These are phyloP conservation scores for Leucoraja erinaceus DNA, from an alignment of 2,113 vertebrate species.

Conservation along the genomic window DNA sequence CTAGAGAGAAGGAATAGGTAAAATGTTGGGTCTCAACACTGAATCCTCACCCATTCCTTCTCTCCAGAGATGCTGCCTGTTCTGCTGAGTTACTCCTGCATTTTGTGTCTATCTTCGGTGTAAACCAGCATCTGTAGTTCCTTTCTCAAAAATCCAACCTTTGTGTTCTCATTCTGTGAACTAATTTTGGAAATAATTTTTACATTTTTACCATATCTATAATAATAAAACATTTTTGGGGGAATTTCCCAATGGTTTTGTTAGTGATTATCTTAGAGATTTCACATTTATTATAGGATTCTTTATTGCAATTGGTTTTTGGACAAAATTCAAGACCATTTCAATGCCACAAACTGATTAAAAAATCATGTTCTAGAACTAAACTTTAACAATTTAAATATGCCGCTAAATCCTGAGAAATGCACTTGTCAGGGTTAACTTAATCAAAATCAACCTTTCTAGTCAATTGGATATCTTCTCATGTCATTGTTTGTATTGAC, in stretches of 20 bases:
- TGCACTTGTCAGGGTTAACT: not conserved
- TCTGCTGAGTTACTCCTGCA: no score
- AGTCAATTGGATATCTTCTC: not conserved
- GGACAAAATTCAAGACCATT: not conserved
- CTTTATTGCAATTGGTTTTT: not conserved
- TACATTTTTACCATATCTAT: not conserved
- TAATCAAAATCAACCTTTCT: not conserved
- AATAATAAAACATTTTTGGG: not conserved
- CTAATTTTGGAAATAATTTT: not conserved
- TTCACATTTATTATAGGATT: not conserved
- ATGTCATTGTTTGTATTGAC: not conserved
- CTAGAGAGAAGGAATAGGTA: no score
- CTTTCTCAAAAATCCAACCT: no score
- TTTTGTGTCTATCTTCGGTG: no score
- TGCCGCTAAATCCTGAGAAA: not conserved
- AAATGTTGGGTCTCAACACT: no score
- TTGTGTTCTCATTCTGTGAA: no score
- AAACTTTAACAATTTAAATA: not conserved
- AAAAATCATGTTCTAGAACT: not conserved
- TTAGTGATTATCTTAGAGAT: not conserved
- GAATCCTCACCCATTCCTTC: no score
- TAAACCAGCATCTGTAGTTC: no score
- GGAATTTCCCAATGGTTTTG: not conserved
- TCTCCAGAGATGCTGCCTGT: no score
- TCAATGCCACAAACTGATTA: not conserved